Evolutionary conservation across 2,888 invertebrate species (phyloP), one percentile per base, ranked within the genome.

Genomic region (Belgica antarctica): DNA sequence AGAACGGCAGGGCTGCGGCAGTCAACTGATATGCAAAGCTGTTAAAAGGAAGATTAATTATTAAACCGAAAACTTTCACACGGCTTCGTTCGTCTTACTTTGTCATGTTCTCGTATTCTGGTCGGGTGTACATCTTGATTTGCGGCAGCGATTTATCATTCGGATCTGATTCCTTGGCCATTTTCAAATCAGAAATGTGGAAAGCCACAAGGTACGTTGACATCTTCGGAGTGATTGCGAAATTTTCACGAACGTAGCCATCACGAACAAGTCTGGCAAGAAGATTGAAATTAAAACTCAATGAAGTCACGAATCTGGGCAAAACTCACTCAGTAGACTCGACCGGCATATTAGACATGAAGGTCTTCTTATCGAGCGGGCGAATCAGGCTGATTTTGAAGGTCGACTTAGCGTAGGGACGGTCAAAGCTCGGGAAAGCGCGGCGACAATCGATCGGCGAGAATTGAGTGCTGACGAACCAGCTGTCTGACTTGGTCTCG

Each of bases 341-440:
- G 46, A 69, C 68, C 1, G 87, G 87, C 89, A 88, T 89, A 76
- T 89, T 89, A 5, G 89, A 87, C 15, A 81, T 72, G 0, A 81
- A 79, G 76, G 79, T 78, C 0, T 79, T 77, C 8, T 80, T 82
- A 70, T 78, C 78, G 0, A 73, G 71, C 17, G 84, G 82, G 73
- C 87, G 83, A 3, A 83, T 82, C 63, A 94, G 84, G 68, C 84
- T 86, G 24, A 94, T 83, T 5, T 83, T 83, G 73, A 92, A 94
- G 31, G 81, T 85, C 0, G 93, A 89, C 77, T 93, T 92, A 76
- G 89, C 89, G 15, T 84, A 83, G 1, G 94, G 94, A 73, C 94
- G 92, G 75, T 94, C 94, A 75, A 92, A 91, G 77, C 93, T 93
- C 4, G 94, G 94, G 76, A 94, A 94, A 0, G 90, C 92, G 75